Conservation (phyloP, 37 sponge, comb jelly and placozoan species). For the Cliona cf. orientalis region DNA sequence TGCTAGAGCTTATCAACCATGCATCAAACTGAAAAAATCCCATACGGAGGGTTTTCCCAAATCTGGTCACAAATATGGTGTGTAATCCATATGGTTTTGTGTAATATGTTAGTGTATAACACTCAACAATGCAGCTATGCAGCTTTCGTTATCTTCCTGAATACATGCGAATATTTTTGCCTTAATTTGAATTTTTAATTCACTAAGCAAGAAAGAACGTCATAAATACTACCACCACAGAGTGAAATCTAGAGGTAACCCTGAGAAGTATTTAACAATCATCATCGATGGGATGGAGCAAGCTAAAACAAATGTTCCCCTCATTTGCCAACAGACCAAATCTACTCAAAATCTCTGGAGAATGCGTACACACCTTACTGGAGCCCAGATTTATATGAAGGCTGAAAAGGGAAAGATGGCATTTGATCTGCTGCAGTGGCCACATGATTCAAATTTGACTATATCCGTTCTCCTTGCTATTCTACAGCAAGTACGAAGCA, state of each 20-base stretch:
- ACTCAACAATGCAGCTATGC: too few relatives aligned
- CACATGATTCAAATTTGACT: conserved; percentile 54
- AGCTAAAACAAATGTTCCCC: conserved; percentile 55
- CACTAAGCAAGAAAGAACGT: conserved; percentile 50
- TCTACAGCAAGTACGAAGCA: background rate
- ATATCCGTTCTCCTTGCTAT: background rate
- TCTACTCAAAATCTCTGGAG: conserved; percentile 42
- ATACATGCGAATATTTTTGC: too few relatives aligned
- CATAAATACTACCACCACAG: conserved; percentile 58
- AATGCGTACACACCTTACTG: conserved; percentile 64
- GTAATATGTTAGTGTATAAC: too few relatives aligned
- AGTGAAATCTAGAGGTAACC: conserved; percentile 49
- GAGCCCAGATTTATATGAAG: conserved; percentile 26
- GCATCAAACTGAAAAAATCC: too few relatives aligned
- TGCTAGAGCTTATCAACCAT: too few relatives aligned
- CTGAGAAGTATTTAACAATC: conserved; percentile 55
- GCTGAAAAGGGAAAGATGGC: conserved; percentile 18
- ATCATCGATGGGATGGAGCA: conserved; percentile 81
- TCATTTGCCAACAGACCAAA: conserved; percentile 12
- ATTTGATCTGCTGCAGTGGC: conserved; percentile 54
- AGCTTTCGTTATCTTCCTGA: too few relatives aligned
- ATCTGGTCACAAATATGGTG: too few relatives aligned
- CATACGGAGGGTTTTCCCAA: too few relatives aligned
- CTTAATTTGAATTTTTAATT: too few relatives aligned
- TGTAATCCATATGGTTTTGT: too few relatives aligned